Conservation (phyloP, 2,888 invertebrate genomes). For the Catocala sponsa region DNA sequence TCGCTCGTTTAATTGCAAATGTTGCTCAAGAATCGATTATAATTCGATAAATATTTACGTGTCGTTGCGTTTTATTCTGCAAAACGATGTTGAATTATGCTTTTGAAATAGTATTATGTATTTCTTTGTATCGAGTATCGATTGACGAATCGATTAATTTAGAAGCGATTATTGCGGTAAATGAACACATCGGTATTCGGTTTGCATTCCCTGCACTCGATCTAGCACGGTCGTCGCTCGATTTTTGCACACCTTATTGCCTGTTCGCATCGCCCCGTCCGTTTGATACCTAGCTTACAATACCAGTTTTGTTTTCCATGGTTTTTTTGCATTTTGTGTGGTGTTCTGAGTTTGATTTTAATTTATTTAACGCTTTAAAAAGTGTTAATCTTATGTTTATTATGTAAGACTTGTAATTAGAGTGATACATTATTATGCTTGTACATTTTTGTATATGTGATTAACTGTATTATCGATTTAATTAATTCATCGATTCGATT, state of each 20-base stretch:
- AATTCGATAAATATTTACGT: slow-evolving; percentile 28
- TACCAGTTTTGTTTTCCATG: slow-evolving; percentile 60
- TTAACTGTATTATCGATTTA: slow-evolving; percentile 28
- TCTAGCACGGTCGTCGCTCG: slow-evolving; percentile 68
- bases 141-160: slow-evolving; percentile 49
- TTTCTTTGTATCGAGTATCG: slow-evolving; percentile 26
- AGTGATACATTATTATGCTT: slow-evolving; percentile 10
- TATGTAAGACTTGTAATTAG: slow-evolving; percentile 19
- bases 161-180: slow-evolving; percentile 55
- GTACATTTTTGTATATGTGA: slow-evolving; percentile 33
- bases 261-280: slow-evolving; percentile 72
- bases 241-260: slow-evolving; percentile 84
- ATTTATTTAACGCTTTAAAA: slow-evolving; percentile 44
- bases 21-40: slow-evolving; percentile 37
- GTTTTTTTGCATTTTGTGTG: slow-evolving; percentile 63
- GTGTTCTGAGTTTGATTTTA: slow-evolving; percentile 53
- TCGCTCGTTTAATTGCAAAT: slow-evolving; percentile 52
- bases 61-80: slow-evolving; percentile 11
- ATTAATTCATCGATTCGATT: slow-evolving; percentile 45
- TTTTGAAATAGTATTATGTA: slow-evolving; percentile 1
- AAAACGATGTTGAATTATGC: slow-evolving; percentile 28
- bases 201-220: slow-evolving; percentile 77
- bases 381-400: slow-evolving; percentile 47
- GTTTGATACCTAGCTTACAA: slow-evolving; percentile 75
- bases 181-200: slow-evolving; percentile 67